Base-by-base conservation (phyloP, 1,140 invertebrate species). In the Drosophila bifasciata region DNA sequence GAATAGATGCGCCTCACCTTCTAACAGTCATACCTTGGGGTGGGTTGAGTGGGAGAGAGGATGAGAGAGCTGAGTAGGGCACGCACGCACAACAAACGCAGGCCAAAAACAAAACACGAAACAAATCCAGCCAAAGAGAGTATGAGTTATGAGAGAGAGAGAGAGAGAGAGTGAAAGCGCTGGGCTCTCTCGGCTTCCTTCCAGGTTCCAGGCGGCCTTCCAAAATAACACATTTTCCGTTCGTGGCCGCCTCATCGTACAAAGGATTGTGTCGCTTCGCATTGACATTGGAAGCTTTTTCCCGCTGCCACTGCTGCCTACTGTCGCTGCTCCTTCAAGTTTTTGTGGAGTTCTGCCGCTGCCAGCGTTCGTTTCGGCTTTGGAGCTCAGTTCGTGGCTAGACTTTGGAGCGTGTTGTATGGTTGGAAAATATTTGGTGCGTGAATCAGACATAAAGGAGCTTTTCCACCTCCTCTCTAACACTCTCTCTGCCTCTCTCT, bases 391-490 rank as follows among this genome's bases (percentile, higher is more conserved):
- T 86, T 88, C 83, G 83, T 86, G 83, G 83, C 83, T 79, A 86
- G 85, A 83, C 83, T 88, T 86, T 88, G 83, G 74, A 88, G 83
- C 83, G 83, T 86, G 78, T 73, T 86, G 83, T 86, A 36, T 36
- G 83, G 78, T 86, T 79, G 83, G 81, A 77, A 78, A 61, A 48
- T 39, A 39, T 51, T 56, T 49, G 52, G 66, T 52, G 77, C 79
- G 77, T 86, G 58, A 62, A 76, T 36, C 72, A 80, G 58, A 64
- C 73, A 62, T 25, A 48, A 40, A 56, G 62, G 50, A 62, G 59
- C 32, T 13, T 13, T 13, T 57, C 51, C 59, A 39, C 59, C n/a
- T 19, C 41, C 40, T n/a, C 46, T 21, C 36, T 13, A 0, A 32
- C 16, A 3, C 28, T 17, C 28, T 1, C 9, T 9, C 41, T 17